These are phyloP conservation scores for Litoditis marina DNA, from an alignment of 2,888 invertebrate species.

Conservation along the genomic window DNA sequence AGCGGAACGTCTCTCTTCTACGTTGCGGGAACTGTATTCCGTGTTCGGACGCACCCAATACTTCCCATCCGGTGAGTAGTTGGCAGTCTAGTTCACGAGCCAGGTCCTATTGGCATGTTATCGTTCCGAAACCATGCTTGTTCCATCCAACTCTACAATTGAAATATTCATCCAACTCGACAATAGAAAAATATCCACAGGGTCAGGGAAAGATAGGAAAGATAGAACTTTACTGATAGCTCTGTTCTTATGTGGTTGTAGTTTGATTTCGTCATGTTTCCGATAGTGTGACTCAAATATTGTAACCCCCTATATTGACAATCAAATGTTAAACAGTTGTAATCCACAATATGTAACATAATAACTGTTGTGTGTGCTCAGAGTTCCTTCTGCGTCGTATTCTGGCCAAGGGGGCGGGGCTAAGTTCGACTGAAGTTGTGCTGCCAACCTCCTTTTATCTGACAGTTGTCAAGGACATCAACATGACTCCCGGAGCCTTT, in stretches of 20 bases:
- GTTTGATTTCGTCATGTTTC: no score
- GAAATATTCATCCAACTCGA: no score
- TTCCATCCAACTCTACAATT: no score
- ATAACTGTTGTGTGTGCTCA: slow-evolving; percentile 17
- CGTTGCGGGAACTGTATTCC: slow-evolving; percentile 26
- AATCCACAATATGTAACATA: background rate
- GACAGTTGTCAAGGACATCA: slow-evolving; percentile 28
- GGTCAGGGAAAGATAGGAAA: no score
- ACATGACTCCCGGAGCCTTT: slow-evolving; percentile 30
- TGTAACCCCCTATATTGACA: no score
- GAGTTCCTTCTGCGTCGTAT: slow-evolving; percentile 47
- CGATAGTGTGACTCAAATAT: no score
- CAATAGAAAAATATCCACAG: no score
- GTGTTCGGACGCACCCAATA: slow-evolving; percentile 37
- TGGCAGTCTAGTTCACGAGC: no score
- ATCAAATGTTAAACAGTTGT: background rate
- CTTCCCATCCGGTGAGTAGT: slow-evolving; percentile 29
- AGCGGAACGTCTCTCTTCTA: slow-evolving; percentile 4
- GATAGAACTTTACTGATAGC: no score
- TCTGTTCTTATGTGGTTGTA: no score
- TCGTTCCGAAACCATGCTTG: no score
- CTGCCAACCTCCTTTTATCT: slow-evolving; percentile 27
- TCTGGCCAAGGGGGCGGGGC: slow-evolving; percentile 31
- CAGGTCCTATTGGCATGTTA: no score
- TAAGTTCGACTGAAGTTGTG: slow-evolving; percentile 13